These are phyloP conservation scores for Eutrigla gurnardus DNA, from an alignment of 2,797 vertebrate genomes.

Conservation along the genomic window DNA sequence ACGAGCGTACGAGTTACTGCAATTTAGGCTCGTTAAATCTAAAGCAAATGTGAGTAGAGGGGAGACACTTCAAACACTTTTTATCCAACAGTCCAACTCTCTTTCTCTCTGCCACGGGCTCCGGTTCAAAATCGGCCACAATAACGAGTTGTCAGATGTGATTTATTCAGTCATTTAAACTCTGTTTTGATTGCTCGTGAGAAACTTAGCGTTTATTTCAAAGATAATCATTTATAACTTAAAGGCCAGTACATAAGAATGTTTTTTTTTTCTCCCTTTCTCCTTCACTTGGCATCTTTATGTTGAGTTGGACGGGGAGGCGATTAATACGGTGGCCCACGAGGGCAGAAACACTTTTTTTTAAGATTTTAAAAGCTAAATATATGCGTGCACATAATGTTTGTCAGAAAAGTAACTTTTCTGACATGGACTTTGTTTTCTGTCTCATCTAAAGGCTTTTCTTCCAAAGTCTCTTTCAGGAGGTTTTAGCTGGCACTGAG, in stretches of 20 bases:
- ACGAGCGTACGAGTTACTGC: constrained; percentile 41
- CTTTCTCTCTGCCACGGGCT: constrained; percentile 16
- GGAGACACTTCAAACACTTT: constrained; percentile 51
- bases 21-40: constrained; percentile 63
- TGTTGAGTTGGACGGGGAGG: background rate
- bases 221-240: constrained; percentile 39
- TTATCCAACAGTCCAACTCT: constrained; percentile 27
- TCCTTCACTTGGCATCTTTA: constrained; percentile 16
- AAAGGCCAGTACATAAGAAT: background rate
- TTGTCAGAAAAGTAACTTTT: background rate
- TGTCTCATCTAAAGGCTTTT: constrained; percentile 16
- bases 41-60: constrained; percentile 52
- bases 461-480: background rate
- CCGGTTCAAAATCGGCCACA: constrained; percentile 40
- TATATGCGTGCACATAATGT: too few species aligned
- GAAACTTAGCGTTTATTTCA: constrained; percentile 52
- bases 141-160: constrained; percentile 65
- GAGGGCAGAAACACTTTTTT: background rate
- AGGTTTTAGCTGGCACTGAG: constrained; percentile 12
- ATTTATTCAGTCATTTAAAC: constrained; percentile 67
- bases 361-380: too few species aligned
- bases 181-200: constrained; percentile 36
- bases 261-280: background rate
- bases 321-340: background rate
- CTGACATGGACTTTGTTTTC: constrained; percentile 16